A percentile compares a stretch with the other conserved stretches of the same genome.
phyloP scores from a whole-genome alignment of 2,113 vertebrate species.

The Etheostoma spectabile region DNA sequence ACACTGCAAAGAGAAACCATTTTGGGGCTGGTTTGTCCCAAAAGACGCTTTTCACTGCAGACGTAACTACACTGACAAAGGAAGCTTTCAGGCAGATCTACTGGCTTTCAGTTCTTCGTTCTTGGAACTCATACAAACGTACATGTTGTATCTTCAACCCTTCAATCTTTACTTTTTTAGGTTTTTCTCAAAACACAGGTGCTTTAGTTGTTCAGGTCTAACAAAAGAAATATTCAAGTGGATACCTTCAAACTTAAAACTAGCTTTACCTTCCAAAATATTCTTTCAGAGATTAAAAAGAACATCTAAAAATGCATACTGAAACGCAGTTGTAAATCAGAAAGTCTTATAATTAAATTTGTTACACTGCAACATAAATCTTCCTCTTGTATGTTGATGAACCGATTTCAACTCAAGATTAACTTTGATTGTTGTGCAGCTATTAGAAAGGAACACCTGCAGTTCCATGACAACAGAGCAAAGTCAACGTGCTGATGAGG shows the following conservation, averaged over 20 bases:
- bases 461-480: too few species aligned
- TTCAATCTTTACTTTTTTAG: background rate
- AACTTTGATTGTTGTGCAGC: background rate
- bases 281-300: background rate
- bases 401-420: background rate
- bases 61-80: background rate
- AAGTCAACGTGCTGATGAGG: too few species aligned
- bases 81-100: background rate
- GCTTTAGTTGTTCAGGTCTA: background rate
- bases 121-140: background rate
- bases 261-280: too few species aligned
- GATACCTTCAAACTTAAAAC: background rate
- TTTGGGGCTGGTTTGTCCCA: background rate
- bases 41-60: background rate
- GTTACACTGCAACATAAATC: too few species aligned
- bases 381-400: background rate
- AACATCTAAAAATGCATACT: background rate
- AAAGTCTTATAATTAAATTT: background rate
- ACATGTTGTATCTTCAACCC: background rate
- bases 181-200: background rate
- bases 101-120: background rate
- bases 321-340: background rate
- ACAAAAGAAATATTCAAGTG: background rate
- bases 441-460: background rate
- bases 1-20: background rate